phyloP scores from a whole-genome alignment of 2,888 invertebrate genomes.

The Serrognathus titanus region DNA sequence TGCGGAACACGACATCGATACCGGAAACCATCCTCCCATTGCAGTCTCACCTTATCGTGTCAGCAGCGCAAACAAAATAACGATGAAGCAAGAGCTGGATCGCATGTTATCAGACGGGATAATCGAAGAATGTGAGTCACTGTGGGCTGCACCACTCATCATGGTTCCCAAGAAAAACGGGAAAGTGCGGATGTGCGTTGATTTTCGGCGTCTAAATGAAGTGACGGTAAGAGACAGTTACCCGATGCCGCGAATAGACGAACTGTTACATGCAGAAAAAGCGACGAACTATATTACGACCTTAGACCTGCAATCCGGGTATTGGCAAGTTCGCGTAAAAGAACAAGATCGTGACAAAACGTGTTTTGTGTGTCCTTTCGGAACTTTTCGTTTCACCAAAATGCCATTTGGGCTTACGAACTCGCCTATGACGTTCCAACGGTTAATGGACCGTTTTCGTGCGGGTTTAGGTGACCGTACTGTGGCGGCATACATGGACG shows the following conservation, averaged over 20 bases:
- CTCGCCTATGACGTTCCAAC: constrained; percentile 29
- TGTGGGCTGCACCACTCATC: constrained; percentile 39
- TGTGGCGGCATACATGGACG: constrained; percentile 30
- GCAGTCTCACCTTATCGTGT: constrained; percentile 37
- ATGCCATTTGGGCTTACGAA: constrained; percentile 31
- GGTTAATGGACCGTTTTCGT: constrained; percentile 27
- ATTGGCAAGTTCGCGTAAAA: constrained; percentile 38
- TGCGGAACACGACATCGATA: neutral
- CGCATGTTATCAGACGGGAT: constrained; percentile 34
- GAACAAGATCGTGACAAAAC: constrained; percentile 37
- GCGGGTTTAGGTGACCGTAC: constrained; percentile 19
- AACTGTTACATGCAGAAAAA: constrained; percentile 36
- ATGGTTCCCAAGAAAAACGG: constrained; percentile 10
- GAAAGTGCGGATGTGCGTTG: too few relatives aligned
- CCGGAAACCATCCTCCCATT: constrained; percentile 25
- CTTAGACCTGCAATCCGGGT: constrained; percentile 40
- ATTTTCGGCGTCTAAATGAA: too few relatives aligned
- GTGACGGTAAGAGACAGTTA: too few relatives aligned
- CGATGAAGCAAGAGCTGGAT: constrained; percentile 31
- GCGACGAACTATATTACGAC: constrained; percentile 24
- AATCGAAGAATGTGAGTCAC: constrained; percentile 41
- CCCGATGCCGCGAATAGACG: constrained; percentile 1
- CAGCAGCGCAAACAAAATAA: constrained; percentile 26
- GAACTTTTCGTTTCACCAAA: constrained; percentile 21
- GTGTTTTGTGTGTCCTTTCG: constrained; percentile 12